A percentile compares a stretch with the other conserved stretches of the same genome.
Evolutionary conservation across 30 jellyfish, hydroid and myxozoan species (phyloP).

Genomic region (Chrysaora quinquecirrha): DNA sequence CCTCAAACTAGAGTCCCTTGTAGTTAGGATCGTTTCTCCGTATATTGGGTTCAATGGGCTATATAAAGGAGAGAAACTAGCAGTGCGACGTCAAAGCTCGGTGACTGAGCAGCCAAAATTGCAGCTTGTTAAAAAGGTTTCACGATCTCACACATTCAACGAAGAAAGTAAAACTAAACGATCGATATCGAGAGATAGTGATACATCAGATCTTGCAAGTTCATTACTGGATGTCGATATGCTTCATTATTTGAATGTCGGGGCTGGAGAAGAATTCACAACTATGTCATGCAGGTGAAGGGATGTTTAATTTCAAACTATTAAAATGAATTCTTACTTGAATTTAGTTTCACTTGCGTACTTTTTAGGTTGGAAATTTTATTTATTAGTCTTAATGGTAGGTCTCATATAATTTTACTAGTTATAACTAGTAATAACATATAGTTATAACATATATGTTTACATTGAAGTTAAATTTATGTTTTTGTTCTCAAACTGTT

Average conservation of each 20-base stretch:
- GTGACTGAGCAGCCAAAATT: constrained; percentile 44
- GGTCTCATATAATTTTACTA: too few species aligned
- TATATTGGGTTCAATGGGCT: constrained; percentile 86
- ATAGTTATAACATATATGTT: too few species aligned
- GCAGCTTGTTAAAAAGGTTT: constrained; percentile 47
- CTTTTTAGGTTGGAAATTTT: too few species aligned
- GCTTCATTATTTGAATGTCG: constrained; percentile 55
- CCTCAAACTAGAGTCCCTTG: constrained; percentile 82
- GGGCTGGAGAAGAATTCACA: constrained; percentile 45
- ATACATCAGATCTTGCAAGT: constrained; percentile 48
- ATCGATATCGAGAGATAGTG: constrained; percentile 40
- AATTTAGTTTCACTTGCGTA: too few species aligned
- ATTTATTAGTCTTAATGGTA: too few species aligned
- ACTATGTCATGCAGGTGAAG: constrained; percentile 52
- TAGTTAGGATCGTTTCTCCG: constrained; percentile 80
- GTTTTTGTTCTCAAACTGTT: too few species aligned
- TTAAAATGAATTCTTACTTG: too few species aligned
- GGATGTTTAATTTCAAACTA: too few species aligned
- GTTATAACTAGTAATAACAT: too few species aligned
- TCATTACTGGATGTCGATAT: constrained; percentile 60
- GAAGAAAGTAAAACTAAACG: constrained; percentile 66
- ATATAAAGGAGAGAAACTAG: constrained; percentile 57
- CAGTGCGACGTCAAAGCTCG: constrained; percentile 72
- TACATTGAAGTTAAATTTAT: too few species aligned
- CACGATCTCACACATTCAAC: constrained; percentile 76